A percentile compares a stretch with the other conserved stretches of the same genome.
Evolutionary conservation across 2,888 invertebrate species (phyloP).

Genomic region (Harpalus rubripes): DNA sequence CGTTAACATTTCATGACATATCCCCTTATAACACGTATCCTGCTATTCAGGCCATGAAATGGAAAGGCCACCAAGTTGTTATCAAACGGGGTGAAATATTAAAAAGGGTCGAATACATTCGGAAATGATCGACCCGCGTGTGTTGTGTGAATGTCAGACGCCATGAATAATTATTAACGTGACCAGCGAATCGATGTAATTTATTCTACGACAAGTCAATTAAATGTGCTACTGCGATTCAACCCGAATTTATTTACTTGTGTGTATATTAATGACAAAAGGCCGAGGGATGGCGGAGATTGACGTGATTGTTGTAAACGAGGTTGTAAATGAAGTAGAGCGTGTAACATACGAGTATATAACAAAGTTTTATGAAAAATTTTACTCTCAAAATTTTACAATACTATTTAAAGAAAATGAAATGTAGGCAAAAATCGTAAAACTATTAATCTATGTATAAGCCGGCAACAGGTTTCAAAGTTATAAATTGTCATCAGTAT

Average conservation of each 20-base stretch:
- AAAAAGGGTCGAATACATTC: constrained; percentile 40
- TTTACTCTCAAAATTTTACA: no score
- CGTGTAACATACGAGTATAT: no score
- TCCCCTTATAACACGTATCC: constrained; percentile 25
- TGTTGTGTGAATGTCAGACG: constrained; percentile 16
- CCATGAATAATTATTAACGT: neutral
- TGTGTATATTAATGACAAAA: neutral
- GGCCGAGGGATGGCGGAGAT: neutral
- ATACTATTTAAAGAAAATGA: neutral
- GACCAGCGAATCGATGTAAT: neutral
- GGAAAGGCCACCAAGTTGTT: constrained; percentile 16
- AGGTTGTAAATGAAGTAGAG: no score
- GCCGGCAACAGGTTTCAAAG: neutral
- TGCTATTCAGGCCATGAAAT: constrained; percentile 22
- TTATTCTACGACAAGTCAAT: neutral
- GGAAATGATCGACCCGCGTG: constrained; percentile 11
- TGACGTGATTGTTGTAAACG: neutral
- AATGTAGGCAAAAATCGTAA: neutral
- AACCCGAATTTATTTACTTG: neutral
- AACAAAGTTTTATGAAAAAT: no score
- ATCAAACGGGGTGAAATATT: constrained; percentile 40
- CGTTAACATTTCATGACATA: constrained; percentile 36
- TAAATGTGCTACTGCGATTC: neutral
- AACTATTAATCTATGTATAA: neutral
- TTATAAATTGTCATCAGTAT: neutral